These are phyloP conservation scores for Encarsia formosa DNA, from an alignment of 2,888 invertebrate species.

Conservation along the genomic window DNA sequence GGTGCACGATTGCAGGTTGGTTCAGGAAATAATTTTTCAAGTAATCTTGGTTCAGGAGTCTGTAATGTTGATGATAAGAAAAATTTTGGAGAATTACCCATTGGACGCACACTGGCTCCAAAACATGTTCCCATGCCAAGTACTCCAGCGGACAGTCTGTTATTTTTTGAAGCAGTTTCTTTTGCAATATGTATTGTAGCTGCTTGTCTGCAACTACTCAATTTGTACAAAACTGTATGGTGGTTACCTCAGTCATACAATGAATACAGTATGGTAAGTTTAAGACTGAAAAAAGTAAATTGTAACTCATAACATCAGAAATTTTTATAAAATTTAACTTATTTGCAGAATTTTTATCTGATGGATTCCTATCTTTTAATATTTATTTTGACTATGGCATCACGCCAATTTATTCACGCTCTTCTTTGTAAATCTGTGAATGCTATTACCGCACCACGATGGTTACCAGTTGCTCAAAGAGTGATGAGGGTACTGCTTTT, in stretches of 20 bases:
- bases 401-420: conserved; percentile 73
- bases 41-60: neutral
- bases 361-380: conserved; percentile 85
- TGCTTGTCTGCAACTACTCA: conserved; percentile 84
- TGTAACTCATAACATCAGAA: too few species aligned
- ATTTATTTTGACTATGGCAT: conserved; percentile 77
- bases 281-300: too few species aligned
- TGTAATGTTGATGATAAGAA: conserved; percentile 40
- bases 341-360: conserved; percentile 86
- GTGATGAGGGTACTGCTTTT: conserved; percentile 58
- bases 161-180: conserved; percentile 82
- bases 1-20: conserved; percentile 50
- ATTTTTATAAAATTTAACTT: too few species aligned
- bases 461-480: conserved; percentile 44
- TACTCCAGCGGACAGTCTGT: conserved; percentile 72
- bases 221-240: conserved; percentile 94
- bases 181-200: conserved; percentile 75
- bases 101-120: conserved; percentile 57
- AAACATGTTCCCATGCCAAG: conserved; percentile 80
- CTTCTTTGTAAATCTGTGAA: conserved; percentile 56
- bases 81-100: conserved; percentile 24
- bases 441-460: conserved; percentile 51
- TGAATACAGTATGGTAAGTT: conserved; percentile 77
- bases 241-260: conserved; percentile 93
- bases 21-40: conserved; percentile 7